Base-by-base conservation (phyloP, 2,797 vertebrate genomes). In the Spinibarbus caldwelli region DNA sequence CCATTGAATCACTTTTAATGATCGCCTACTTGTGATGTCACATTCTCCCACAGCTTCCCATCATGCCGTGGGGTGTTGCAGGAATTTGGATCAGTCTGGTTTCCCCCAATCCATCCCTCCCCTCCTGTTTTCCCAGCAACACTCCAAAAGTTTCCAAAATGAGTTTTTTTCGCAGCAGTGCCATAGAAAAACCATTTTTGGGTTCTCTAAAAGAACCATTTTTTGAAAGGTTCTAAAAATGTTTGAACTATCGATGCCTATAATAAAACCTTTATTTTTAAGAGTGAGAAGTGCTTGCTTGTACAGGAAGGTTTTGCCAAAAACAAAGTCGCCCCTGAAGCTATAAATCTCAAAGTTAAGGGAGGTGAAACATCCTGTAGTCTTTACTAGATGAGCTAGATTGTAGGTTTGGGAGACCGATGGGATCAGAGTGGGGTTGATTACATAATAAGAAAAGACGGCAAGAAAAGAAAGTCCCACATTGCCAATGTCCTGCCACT, bases 1-100 rank as follows among this genome's bases (percentile, higher is more conserved):
- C 68, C 90, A 84, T 68, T 95, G 94, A 95, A 90, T 95, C 93
- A 94, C 75, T 36, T 91, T 90, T 81, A 89, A 87, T 93, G 91
- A 91, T 89, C 90, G 87, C 92, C 89, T 91, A 87, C 84, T 78
- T 88, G 91, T 93, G 91, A 92, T 92, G 93, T 95, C 93, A 94
- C 89, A 90, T 91, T 93, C 92, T 94, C 92, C 86, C 89, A 77
- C 17, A 11, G 78, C 91, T 93, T 94, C 92, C 93, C 90, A 83
- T 90, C 91, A 64, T 52, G 14, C 71, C 4, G 29, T 43, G 41
- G 77, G 75, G 62, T 72, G 43, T 89, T 67, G 54, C 91, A 88
- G 89, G 85, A 87, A 87, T 73, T 80, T 38, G 10, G 75, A 38
- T 67, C 6, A 19, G 38, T 70, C 54, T 34, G 26, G 66, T n/a